Evolutionary conservation across 2,888 invertebrate genomes (phyloP).

Genomic region (Conus canariensis): DNA sequence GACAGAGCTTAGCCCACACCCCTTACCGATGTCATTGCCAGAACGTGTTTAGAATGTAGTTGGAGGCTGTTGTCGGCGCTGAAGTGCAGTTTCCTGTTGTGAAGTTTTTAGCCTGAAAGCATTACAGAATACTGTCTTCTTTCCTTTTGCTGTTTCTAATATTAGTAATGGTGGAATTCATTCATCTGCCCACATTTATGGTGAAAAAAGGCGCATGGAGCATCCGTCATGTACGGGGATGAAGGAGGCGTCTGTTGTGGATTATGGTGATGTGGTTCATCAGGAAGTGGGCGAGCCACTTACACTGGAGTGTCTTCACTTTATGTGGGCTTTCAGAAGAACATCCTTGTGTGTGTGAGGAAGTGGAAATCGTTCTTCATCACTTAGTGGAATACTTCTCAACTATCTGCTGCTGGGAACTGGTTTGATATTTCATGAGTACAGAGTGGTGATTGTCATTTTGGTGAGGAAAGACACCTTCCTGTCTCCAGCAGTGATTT

Average conservation of each 20-base stretch:
- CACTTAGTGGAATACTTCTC: background rate
- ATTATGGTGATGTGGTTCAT: background rate
- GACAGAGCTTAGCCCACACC: background rate
- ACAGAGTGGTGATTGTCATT: background rate
- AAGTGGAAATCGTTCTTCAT: background rate
- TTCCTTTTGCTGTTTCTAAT: background rate
- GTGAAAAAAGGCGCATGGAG: background rate
- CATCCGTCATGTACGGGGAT: background rate
- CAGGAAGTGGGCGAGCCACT: background rate
- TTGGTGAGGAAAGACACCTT: no score
- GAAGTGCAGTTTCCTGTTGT: background rate
- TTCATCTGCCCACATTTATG: slow-evolving; percentile 23
- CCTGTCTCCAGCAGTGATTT: no score
- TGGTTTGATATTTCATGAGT: background rate
- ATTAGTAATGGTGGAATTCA: background rate
- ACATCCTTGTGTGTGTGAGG: background rate
- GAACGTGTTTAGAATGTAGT: background rate
- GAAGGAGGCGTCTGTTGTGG: background rate
- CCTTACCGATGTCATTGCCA: background rate
- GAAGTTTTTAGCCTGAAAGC: background rate
- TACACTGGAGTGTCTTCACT: background rate
- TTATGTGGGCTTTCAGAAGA: background rate
- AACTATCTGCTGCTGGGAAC: background rate
- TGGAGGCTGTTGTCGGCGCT: background rate
- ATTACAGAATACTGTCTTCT: background rate